These are phyloP conservation scores for Cryptomyrus ogoouensis DNA, from an alignment of 2,113 vertebrate genomes.

Conservation along the genomic window DNA sequence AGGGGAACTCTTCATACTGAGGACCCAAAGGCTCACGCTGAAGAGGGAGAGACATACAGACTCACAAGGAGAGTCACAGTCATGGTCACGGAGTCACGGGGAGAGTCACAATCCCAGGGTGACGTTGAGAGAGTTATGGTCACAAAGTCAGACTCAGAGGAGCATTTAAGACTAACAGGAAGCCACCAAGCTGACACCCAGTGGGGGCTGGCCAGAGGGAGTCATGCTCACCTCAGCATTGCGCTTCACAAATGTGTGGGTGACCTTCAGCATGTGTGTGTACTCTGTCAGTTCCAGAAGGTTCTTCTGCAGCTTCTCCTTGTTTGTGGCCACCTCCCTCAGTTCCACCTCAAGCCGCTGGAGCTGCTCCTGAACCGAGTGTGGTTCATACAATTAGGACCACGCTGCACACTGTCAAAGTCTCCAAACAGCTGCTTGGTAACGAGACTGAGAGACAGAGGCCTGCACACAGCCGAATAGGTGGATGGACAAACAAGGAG, in stretches of 20 bases:
- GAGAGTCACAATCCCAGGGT: neutral
- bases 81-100: conserved; percentile 29
- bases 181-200: neutral
- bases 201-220: neutral
- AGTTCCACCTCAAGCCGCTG: conserved; percentile 91
- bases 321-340: conserved; percentile 87
- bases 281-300: conserved; percentile 89
- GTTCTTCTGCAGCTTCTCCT: conserved; percentile 85
- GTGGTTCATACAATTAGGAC: neutral
- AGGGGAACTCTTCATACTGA: conserved; percentile 82
- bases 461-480: conserved; percentile 9
- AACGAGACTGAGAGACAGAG: neutral
- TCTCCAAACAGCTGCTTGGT: neutral
- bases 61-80: conserved; percentile 7
- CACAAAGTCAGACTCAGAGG: neutral
- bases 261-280: conserved; percentile 82
- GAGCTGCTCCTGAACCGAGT: conserved; percentile 74
- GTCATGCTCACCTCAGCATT: conserved; percentile 66
- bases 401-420: neutral
- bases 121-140: neutral
- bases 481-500: neutral
- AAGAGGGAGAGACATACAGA: conserved; percentile 25
- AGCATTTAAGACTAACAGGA: neutral
- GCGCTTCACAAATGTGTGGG: conserved; percentile 72
- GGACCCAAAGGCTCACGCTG: conserved; percentile 75